phyloP scores from a whole-genome alignment of 2,888 invertebrate genomes.

The Esperia sulphurella region DNA sequence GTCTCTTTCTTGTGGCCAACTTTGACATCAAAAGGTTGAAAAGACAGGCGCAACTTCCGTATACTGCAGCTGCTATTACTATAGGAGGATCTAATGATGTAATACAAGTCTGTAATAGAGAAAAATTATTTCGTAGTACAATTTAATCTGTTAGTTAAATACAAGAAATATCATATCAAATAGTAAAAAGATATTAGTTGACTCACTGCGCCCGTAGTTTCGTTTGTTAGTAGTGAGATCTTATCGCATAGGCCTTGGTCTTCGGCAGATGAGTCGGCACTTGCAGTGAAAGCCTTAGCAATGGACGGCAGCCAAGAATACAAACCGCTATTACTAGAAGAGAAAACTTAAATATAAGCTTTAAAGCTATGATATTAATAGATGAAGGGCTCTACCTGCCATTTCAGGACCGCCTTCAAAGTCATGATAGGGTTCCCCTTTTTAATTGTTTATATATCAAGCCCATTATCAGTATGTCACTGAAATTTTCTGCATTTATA shows the following conservation, averaged over 20 bases:
- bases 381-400: too few relatives aligned
- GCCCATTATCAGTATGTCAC: too few relatives aligned
- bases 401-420: too few relatives aligned
- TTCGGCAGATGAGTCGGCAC: background rate
- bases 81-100: slow-evolving; percentile 1
- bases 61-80: background rate
- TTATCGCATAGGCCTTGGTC: background rate
- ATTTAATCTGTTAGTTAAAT: too few relatives aligned
- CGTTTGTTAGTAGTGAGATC: background rate
- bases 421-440: too few relatives aligned
- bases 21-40: slow-evolving; percentile 18
- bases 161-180: too few relatives aligned
- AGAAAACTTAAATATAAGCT: background rate
- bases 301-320: slow-evolving; percentile 38
- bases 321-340: slow-evolving; percentile 29
- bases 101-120: background rate
- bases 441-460: too few relatives aligned
- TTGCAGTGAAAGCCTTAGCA: slow-evolving; percentile 13
- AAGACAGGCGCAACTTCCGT: background rate
- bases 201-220: background rate
- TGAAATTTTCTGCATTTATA: too few relatives aligned
- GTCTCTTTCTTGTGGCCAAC: slow-evolving; percentile 15
- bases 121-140: too few relatives aligned
- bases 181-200: too few relatives aligned
- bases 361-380: background rate